These are phyloP conservation scores for Agrilus planipennis DNA, from an alignment of 1,140 invertebrate species.

Conservation along the genomic window DNA sequence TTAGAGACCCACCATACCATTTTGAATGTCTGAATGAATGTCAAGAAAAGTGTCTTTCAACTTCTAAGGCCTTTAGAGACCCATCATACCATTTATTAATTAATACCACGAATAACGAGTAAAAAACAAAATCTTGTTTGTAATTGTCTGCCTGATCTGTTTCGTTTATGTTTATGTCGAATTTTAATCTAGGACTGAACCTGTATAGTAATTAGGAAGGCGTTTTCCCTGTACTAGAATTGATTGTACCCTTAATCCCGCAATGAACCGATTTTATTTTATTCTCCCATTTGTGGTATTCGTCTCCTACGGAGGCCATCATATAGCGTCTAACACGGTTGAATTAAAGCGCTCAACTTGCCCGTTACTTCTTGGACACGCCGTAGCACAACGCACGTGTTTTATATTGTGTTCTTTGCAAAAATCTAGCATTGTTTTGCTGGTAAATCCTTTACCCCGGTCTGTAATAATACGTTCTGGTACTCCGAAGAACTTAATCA, in stretches of 20 bases:
- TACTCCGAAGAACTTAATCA: constrained; percentile 16
- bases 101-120: too few species aligned
- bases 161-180: too few species aligned
- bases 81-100: too few species aligned
- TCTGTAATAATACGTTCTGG: constrained; percentile 26
- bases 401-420: constrained; percentile 18
- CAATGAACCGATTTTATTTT: background rate
- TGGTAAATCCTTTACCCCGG: constrained; percentile 24
- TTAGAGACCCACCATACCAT: too few species aligned
- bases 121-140: too few species aligned
- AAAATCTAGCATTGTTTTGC: constrained; percentile 18
- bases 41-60: too few species aligned
- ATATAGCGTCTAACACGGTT: background rate
- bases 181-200: background rate
- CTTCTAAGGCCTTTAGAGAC: too few species aligned
- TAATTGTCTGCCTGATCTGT: too few species aligned
- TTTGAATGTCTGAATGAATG: too few species aligned
- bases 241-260: background rate
- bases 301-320: too few species aligned
- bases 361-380: constrained; percentile 22
- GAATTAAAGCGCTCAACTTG: constrained; percentile 10
- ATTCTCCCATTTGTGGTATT: background rate
- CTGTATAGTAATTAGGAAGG: background rate
- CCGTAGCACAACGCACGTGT: constrained; percentile 23
- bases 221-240: background rate